Evolutionary conservation across 1,140 invertebrate genomes (phyloP).

Genomic region (Leptinotarsa undecemlineata): DNA sequence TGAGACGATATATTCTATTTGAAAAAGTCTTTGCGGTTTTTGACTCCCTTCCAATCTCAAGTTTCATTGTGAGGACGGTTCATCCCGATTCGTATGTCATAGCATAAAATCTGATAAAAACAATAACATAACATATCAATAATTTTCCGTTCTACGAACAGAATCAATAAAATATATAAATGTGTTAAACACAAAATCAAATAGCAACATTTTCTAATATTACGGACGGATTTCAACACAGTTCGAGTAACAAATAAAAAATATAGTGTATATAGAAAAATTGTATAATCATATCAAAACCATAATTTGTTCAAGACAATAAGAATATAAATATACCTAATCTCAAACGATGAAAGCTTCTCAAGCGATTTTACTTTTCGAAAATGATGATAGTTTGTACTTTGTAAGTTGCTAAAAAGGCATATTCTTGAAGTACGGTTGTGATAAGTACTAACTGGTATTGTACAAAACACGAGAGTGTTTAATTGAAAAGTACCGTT

Average conservation of each 20-base stretch:
- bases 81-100: constrained; percentile 5
- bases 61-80: background rate
- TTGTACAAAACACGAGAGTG: background rate
- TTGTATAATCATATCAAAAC: constrained; percentile 21
- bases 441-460: constrained; percentile 10
- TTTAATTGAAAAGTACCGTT: no score
- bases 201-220: constrained; percentile 32
- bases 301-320: background rate
- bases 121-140: constrained; percentile 41
- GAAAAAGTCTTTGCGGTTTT: background rate
- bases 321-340: constrained; percentile 6
- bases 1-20: no score
- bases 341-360: constrained; percentile 14
- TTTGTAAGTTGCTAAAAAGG: constrained; percentile 11
- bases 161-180: constrained; percentile 48
- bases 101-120: constrained; percentile 30
- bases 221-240: constrained; percentile 32
- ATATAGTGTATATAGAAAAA: background rate
- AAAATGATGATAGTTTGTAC: constrained; percentile 15
- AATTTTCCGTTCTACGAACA: constrained; percentile 34
- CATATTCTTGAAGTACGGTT: constrained; percentile 18
- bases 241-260: background rate
- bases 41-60: constrained; percentile 8
- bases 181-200: constrained; percentile 43
- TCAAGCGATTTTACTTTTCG: background rate